Evolutionary conservation across 1,140 invertebrate genomes (phyloP), one percentile per base, ranked within the genome.

Genomic region (Lerema accius): DNA sequence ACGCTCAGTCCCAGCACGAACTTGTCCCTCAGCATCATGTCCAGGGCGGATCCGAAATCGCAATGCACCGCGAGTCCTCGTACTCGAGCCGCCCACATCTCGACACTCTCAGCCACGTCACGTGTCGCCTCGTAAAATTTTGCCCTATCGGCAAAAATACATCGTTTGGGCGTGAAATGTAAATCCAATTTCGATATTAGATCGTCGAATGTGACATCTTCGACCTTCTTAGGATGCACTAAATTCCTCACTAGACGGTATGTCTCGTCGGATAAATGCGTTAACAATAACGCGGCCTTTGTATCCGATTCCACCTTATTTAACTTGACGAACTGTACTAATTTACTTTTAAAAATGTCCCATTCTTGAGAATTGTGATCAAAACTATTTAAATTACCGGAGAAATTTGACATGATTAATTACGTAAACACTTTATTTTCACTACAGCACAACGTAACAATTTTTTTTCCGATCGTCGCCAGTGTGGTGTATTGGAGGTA

Each of bases 81-180:
- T 19, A 70, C 32, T 5, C 68, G 55, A 9, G 60, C 60, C 15
- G 59, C 67, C 60, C 60, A 70, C n/a, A 51, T 46, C 23, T 63
- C 65, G 15, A 67, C 39, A 11, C 17, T 45, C 19, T 63, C 65
- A 7, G 53, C 65, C 11, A 39, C 48, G 10, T 5, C n/a, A 45
- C 40, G 61, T 9, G 23, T 16, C 6, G 65, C 53, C 11, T 35
- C 46, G 17, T 67, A 67, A 23, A 67, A 67, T 11, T 50, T 53
- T 4, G 45, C 65, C 28, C 53, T 59, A 28, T 63, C 60, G 3
- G 28, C 60, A 15, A 67, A 67, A 7, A 39, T 59, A 0, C 49
- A 69, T 14, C 51, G 23, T 65, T 59, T 58, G 4, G 58, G 63
- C n/a, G 43, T 62, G 19, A 69, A 69, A 58, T 65, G 67, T 11